Conservation (phyloP, 2,797 vertebrate genomes). For the Malacoraja senta region DNA sequence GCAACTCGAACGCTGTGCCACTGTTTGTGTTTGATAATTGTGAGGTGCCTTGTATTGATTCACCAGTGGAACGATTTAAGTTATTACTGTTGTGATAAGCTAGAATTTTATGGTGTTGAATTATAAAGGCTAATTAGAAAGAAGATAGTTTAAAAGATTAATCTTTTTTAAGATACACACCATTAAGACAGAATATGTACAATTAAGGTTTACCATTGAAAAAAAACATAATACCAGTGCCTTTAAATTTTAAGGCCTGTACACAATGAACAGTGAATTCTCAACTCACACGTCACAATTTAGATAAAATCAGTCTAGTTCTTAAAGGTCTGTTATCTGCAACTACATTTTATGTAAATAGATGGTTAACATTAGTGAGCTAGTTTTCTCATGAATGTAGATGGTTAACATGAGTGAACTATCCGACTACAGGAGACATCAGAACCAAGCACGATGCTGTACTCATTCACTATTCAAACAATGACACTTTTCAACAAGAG, state of each 20-base stretch:
- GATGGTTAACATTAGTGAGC: not conserved
- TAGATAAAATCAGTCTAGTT: not conserved
- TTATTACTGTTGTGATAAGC: not conserved
- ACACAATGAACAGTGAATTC: not conserved
- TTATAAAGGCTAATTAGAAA: not conserved
- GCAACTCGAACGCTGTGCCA: too few relatives aligned
- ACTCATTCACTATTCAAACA: not conserved
- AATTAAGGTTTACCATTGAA: not conserved
- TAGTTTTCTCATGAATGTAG: not conserved
- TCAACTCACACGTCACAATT: not conserved
- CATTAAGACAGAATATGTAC: not conserved
- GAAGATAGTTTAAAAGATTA: not conserved
- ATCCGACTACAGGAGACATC: not conserved
- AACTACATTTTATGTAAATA: not conserved
- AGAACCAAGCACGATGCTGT: not conserved
- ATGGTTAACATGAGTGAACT: not conserved
- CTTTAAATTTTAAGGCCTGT: not conserved
- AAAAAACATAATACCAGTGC: not conserved
- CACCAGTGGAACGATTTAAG: not conserved
- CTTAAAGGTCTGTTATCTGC: not conserved
- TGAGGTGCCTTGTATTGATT: not conserved
- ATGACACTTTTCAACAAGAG: not conserved
- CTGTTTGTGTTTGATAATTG: not conserved
- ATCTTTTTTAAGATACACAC: not conserved
- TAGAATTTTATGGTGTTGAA: not conserved